A percentile compares a stretch with the other conserved stretches of the same genome.
Conservation (phyloP, 2,888 invertebrate genomes). For the Poecilobothrus nobilitatus region DNA sequence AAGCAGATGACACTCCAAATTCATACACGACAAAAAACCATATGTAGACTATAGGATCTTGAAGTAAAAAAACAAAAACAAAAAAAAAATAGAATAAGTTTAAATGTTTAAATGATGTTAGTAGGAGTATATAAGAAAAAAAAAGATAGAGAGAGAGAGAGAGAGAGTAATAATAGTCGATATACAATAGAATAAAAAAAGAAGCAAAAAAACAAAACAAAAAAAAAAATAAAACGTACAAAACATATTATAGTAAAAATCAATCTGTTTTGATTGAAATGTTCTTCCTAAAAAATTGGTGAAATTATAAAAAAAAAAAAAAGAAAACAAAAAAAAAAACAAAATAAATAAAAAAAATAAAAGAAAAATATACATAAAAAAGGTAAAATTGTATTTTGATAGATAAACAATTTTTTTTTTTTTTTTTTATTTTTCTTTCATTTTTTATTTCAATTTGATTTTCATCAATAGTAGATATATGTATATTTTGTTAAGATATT, state of each 20-base stretch:
- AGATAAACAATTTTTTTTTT: not conserved
- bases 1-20: too few species aligned
- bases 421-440: not conserved
- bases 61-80: too few species aligned
- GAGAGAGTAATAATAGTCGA: not conserved
- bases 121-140: too few species aligned
- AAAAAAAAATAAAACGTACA: not conserved
- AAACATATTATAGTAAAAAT: not conserved
- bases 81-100: too few species aligned
- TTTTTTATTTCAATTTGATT: constrained; percentile 3
- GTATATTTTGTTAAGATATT: too few species aligned
- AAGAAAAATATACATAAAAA: not conserved
- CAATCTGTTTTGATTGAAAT: constrained; percentile 1
- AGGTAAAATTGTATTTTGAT: constrained; percentile 6
- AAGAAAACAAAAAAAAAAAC: too few species aligned
- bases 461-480: not conserved
- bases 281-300: not conserved
- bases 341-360: too few species aligned
- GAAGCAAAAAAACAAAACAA: not conserved
- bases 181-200: not conserved
- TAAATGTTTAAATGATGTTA: too few species aligned
- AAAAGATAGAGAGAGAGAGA: too few species aligned
- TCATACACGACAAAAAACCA: too few species aligned
- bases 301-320: not conserved
- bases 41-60: too few species aligned